A percentile compares a stretch with the other conserved stretches of the same genome.
Conservation (phyloP, 2,113 vertebrate genomes). For the Neomonachus schauinslandi region DNA sequence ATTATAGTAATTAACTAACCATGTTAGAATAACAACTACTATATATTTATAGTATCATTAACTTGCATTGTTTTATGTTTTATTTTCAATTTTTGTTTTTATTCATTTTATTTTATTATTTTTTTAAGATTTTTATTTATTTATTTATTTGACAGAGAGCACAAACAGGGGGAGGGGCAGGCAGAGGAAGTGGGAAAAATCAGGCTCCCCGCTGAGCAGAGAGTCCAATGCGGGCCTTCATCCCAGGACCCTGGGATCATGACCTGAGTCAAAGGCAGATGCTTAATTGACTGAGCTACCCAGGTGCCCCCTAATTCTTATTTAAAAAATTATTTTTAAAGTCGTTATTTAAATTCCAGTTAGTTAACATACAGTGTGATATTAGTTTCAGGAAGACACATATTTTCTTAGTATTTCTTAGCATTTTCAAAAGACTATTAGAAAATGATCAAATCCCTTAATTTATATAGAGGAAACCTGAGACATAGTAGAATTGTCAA, state of each 20-base stretch:
- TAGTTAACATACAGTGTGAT: neutral
- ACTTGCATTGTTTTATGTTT: neutral
- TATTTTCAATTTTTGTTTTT: neutral
- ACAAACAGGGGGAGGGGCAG: too few species aligned
- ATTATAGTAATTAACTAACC: neutral
- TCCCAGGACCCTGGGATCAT: too few species aligned
- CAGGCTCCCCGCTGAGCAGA: too few species aligned
- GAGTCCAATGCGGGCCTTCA: too few species aligned
- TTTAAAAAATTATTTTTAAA: neutral
- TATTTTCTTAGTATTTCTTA: neutral
- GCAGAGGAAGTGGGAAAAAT: too few species aligned
- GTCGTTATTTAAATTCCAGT: neutral
- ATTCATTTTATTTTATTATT: too few species aligned
- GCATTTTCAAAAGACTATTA: neutral
- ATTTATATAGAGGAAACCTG: neutral
- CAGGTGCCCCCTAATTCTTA: too few species aligned
- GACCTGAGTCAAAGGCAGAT: too few species aligned
- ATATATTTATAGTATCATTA: slow-evolving; percentile 16
- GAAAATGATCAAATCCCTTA: neutral
- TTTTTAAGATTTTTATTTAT: too few species aligned
- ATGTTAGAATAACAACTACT: neutral
- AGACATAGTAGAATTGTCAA: neutral
- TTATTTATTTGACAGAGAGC: too few species aligned
- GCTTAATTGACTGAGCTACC: too few species aligned
- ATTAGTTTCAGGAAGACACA: neutral